These are phyloP conservation scores for Ceratitis capitata DNA, from an alignment of 1,140 invertebrate genomes.

Conservation along the genomic window DNA sequence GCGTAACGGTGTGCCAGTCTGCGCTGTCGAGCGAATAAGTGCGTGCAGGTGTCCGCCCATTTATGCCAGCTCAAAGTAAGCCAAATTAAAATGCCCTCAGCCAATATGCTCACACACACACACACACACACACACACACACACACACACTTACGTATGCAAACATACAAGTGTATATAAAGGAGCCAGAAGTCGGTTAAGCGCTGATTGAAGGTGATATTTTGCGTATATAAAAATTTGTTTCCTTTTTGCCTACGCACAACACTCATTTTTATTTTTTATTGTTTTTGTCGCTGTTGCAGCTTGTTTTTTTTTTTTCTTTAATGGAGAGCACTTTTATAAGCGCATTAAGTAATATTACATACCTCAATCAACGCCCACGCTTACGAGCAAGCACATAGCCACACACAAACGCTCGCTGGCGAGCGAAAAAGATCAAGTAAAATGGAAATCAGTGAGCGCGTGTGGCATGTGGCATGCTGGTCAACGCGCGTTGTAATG, in stretches of 20 bases:
- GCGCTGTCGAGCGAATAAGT: neutral
- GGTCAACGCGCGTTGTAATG: constrained; percentile 33
- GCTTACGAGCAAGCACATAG: neutral
- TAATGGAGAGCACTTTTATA: neutral
- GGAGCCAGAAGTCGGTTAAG: neutral
- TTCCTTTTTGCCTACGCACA: neutral
- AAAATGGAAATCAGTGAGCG: neutral
- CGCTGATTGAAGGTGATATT: neutral
- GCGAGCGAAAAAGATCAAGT: neutral
- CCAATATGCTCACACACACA: neutral
- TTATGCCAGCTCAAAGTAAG: neutral
- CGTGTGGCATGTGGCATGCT: neutral
- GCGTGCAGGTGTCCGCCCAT: neutral
- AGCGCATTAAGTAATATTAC: neutral
- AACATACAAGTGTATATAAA: too few species aligned
- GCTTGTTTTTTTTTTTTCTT: too few species aligned
- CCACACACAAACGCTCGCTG: too few species aligned
- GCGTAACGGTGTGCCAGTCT: constrained; percentile 42
- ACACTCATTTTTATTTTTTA: neutral
- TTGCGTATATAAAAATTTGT: neutral
- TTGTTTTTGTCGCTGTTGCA: neutral
- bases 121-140: neutral
- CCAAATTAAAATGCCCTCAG: constrained; percentile 13
- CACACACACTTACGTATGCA: neutral
- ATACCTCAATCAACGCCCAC: constrained; percentile 40